phyloP scores from a whole-genome alignment of 2,113 vertebrate genomes.

The Pomatostomus ruficeps region DNA sequence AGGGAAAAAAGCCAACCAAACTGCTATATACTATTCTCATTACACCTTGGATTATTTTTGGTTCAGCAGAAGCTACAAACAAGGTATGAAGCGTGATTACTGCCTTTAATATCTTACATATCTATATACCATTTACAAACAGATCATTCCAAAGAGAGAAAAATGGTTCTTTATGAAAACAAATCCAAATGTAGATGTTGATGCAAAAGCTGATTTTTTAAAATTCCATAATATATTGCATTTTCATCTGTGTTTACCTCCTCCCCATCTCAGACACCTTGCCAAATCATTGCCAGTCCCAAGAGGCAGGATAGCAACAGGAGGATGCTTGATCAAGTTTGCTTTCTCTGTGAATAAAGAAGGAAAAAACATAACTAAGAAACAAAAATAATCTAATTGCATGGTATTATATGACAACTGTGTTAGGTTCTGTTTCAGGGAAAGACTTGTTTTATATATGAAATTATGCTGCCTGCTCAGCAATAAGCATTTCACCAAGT shows the following conservation, averaged over 20 bases:
- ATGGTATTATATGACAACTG: background rate
- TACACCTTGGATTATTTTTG: background rate
- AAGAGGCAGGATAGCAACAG: slow-evolving; percentile 93
- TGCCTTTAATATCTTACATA: background rate
- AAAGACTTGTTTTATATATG: background rate
- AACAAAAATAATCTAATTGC: background rate
- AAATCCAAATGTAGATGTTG: background rate
- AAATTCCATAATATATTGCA: background rate
- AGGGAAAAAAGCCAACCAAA: background rate
- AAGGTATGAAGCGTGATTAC: background rate
- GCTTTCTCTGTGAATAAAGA: slow-evolving; percentile 84
- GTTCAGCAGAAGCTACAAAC: background rate
- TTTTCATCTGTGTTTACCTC: slow-evolving; percentile 80
- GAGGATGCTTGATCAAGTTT: slow-evolving; percentile 88
- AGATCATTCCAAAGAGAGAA: background rate
- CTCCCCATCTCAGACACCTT: slow-evolving; percentile 93
- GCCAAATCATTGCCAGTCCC: slow-evolving; percentile 95
- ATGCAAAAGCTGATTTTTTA: background rate
- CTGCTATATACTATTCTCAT: background rate
- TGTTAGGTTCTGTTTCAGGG: background rate
- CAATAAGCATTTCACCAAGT: background rate
- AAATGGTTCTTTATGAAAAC: background rate
- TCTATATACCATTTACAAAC: background rate
- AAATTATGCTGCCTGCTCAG: background rate
- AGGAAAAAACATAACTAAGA: background rate